Base-by-base conservation (phyloP, 2,888 invertebrate genomes). In the Brachypalpus laphriformis region DNA sequence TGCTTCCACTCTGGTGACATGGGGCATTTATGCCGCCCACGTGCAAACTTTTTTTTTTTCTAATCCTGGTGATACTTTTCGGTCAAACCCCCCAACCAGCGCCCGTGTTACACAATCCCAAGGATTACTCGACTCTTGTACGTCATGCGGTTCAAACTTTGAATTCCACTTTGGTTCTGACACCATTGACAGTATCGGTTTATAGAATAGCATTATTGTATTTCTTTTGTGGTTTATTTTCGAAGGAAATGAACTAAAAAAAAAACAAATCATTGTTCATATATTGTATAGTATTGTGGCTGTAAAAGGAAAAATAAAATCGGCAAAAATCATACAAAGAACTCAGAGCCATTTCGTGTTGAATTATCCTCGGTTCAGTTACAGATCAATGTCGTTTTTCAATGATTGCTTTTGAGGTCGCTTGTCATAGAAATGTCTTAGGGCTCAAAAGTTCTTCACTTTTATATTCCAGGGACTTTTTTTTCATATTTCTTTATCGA, bases 31-130 rank as follows among this genome's bases (percentile, higher is more conserved):
- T 28, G 3, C 42, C 11, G 25, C 14, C 61, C 61, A 61, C 42
- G 61, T 45, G 61, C 9, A 61, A 25, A 45, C 28, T 25, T 45
- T 20, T 40, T 40, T n/a, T 42, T 45, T 14, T 59, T 59, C 7
- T 20, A 40, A 40, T 40, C 22, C 59, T 37, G 22, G 25, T 25
- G n/a, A 49, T 49, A 25, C n/a, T 49, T 49, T 49, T 22, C 49
- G 1, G 25, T 49, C n/a, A n/a, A n/a, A 18, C n/a, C 49, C 49
- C 9, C 8, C 18, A 14, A 9, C 40, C n/a, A 16, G 16, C 3
- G 3, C 6, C 42, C 16, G 6, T 42, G 16, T 14, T 20, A 20
- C 18, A n/a, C 37, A 22, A 34, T 11, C 22, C 22, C 8, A 40
- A 9, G 37, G 22, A 40, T 16, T 34, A 18, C n/a, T 37, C 7